Conservation (phyloP, 2,888 invertebrate genomes). For the Drosophila picticornis region DNA sequence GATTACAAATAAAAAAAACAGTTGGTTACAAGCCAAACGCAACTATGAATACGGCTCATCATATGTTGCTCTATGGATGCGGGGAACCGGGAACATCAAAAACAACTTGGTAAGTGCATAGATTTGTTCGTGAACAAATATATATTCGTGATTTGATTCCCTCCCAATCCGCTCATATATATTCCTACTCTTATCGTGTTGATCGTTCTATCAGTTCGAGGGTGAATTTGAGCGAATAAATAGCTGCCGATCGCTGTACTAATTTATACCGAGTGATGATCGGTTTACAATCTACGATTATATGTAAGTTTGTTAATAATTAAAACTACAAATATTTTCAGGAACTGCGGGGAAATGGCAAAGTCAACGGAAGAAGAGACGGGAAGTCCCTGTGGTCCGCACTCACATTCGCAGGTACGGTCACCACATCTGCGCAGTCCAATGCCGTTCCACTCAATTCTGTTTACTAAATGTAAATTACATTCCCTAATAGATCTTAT, state of each 20-base stretch:
- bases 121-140: too few relatives aligned
- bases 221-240: not conserved
- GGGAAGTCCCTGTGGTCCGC: conserved; percentile 91
- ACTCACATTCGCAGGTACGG: conserved; percentile 87
- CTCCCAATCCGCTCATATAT: not conserved
- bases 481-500: conserved; percentile 89
- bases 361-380: conserved; percentile 86
- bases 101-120: conserved; percentile 88
- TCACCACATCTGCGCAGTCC: not conserved
- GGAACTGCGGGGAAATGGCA: conserved; percentile 98
- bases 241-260: not conserved
- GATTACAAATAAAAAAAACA: conserved; percentile 83
- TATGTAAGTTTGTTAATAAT: not conserved
- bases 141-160: not conserved
- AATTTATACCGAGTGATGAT: not conserved
- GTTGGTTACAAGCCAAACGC: conserved; percentile 97
- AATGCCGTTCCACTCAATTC: not conserved
- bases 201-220: not conserved
- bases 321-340: conserved; percentile 69
- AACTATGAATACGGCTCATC: conserved; percentile 95
- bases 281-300: not conserved
- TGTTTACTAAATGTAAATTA: not conserved
- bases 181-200: not conserved
- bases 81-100: conserved; percentile 87
- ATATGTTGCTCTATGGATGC: conserved; percentile 97